Percentiles rank a stretch among this genome's conserved stretches.
These are phyloP conservation scores for Eudemis profundana DNA, from an alignment of 2,888 invertebrate species.

Conservation along the genomic window DNA sequence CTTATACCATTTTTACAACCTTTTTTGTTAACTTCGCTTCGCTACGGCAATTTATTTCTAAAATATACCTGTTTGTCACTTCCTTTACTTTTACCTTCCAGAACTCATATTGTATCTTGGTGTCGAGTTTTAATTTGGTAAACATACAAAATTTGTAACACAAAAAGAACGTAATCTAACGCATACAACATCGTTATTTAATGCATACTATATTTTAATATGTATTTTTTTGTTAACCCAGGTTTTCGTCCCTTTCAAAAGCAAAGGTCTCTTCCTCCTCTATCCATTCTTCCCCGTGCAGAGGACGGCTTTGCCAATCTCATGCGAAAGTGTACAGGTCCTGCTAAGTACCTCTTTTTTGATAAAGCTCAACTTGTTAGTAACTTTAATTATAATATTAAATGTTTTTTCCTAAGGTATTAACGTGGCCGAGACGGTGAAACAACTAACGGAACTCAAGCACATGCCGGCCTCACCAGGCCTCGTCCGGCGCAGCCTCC, in stretches of 20 bases:
- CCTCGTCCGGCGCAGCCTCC: conserved; percentile 85
- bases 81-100: too few species aligned
- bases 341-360: background rate
- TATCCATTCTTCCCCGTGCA: conserved; percentile 24
- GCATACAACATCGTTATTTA: background rate
- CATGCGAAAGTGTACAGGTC: conserved; percentile 21
- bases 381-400: background rate
- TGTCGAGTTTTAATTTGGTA: too few species aligned
- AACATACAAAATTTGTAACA: too few species aligned
- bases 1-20: too few species aligned
- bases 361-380: background rate
- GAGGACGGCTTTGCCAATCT: conserved; percentile 20
- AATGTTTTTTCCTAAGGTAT: conserved; percentile 64
- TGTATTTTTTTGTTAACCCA: conserved; percentile 28
- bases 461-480: conserved; percentile 95
- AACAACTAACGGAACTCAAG: conserved; percentile 92
- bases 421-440: conserved; percentile 94
- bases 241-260: conserved; percentile 9
- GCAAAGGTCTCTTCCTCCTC: conserved; percentile 14
- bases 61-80: too few species aligned
- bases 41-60: too few species aligned
- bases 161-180: background rate
- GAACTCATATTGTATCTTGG: too few species aligned
- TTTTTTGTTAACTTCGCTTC: too few species aligned
- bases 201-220: background rate